phyloP scores from a whole-genome alignment of 2,888 invertebrate genomes.

The Augochlorella aurata region DNA sequence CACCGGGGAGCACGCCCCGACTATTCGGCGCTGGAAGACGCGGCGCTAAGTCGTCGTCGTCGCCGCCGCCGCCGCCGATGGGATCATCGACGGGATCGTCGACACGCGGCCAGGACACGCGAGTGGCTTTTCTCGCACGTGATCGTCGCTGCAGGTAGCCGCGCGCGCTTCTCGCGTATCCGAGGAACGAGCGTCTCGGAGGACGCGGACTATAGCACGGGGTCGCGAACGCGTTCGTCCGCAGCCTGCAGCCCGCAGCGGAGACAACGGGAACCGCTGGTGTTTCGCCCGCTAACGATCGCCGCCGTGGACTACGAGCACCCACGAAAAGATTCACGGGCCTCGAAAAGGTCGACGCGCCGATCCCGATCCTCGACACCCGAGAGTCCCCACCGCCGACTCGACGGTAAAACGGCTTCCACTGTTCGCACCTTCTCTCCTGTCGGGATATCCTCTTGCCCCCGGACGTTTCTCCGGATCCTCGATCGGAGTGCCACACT shows the following conservation, averaged over 20 bases:
- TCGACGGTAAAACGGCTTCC: background rate
- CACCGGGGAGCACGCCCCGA: constrained; percentile 1
- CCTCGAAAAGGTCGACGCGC: background rate
- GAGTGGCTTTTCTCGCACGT: background rate
- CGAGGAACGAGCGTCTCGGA: background rate
- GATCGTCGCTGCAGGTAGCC: background rate
- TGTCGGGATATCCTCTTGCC: constrained; percentile 9
- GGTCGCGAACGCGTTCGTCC: background rate
- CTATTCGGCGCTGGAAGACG: background rate
- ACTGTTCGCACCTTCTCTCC: constrained; percentile 41
- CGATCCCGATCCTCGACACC: background rate
- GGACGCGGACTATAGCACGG: background rate
- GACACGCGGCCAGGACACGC: background rate
- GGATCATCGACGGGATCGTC: background rate
- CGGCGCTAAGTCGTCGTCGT: background rate
- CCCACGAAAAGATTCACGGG: background rate
- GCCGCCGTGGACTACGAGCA: background rate
- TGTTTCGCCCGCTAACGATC: background rate
- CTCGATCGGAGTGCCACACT: constrained; percentile 1
- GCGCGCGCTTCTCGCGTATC: background rate
- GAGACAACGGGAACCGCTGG: background rate
- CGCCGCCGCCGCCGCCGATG: background rate
- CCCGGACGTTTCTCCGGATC: background rate
- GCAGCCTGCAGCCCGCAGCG: constrained; percentile 48
- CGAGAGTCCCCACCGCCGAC: background rate